Conservation (phyloP, 2,113 vertebrate genomes). For the Xerus inauris region DNA sequence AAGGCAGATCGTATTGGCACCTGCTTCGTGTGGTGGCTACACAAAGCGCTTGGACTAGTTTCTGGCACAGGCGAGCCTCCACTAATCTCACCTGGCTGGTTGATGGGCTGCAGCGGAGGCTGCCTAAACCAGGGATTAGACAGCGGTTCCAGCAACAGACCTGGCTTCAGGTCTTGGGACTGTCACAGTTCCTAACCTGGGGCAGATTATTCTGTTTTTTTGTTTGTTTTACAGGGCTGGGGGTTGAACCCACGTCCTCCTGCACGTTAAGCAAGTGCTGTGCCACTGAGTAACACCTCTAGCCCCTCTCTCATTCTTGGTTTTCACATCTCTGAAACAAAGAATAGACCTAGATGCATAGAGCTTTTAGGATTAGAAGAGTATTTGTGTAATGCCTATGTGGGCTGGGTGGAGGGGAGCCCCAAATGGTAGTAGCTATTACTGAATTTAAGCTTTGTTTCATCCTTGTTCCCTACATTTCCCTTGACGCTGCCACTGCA, state of each 20-base stretch:
- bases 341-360: neutral
- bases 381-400: neutral
- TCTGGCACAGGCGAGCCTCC: neutral
- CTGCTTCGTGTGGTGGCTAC: neutral
- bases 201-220: neutral
- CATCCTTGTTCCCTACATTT: neutral
- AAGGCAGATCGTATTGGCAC: neutral
- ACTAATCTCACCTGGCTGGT: rapidly evolving
- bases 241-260: neutral
- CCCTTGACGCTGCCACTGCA: neutral
- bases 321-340: neutral
- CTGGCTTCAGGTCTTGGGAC: neutral
- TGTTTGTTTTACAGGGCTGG: neutral
- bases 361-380: neutral
- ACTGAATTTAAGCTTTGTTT: neutral
- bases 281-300: neutral
- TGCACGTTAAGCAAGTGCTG: neutral
- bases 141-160: too few species aligned
- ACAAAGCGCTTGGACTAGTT: neutral
- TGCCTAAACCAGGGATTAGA: rapidly evolving
- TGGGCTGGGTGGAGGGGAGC: neutral
- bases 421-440: neutral
- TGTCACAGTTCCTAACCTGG: neutral
- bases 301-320: neutral
- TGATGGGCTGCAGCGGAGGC: neutral